phyloP scores from a whole-genome alignment of 2,113 vertebrate species.

The Actenoides lindsayi region DNA sequence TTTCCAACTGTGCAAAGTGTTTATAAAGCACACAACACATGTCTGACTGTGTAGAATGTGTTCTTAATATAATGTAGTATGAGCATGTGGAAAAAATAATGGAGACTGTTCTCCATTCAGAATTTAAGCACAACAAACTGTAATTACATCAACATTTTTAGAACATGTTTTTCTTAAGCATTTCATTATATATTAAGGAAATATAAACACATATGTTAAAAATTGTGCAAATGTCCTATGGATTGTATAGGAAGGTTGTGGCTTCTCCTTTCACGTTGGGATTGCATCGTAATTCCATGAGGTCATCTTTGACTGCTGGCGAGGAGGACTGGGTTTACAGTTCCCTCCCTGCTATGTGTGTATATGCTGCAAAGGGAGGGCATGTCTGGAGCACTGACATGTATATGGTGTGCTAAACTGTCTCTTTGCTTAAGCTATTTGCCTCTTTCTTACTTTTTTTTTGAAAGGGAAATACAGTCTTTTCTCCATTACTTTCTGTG shows the following conservation, averaged over 20 bases:
- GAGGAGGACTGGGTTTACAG: neutral
- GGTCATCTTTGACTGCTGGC: neutral
- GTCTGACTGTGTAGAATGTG: conserved; percentile 38
- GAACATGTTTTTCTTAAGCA: conserved; percentile 42
- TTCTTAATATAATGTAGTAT: conserved; percentile 12
- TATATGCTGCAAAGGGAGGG: neutral
- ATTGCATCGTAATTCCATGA: neutral
- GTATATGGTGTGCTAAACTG: neutral
- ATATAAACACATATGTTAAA: conserved; percentile 5
- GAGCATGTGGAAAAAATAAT: conserved; percentile 57
- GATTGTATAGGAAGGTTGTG: neutral
- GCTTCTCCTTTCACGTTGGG: conserved; percentile 28
- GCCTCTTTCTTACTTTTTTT: neutral
- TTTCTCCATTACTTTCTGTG: neutral
- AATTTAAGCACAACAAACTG: conserved; percentile 43
- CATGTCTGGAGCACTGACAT: neutral
- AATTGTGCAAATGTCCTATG: neutral
- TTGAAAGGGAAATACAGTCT: neutral
- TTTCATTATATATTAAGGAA: conserved; percentile 44
- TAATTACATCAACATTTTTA: conserved; percentile 63
- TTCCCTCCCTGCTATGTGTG: neutral
- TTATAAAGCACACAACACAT: conserved; percentile 48
- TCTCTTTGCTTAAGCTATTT: neutral
- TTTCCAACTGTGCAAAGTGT: conserved; percentile 54
- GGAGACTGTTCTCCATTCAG: conserved; percentile 45